Conservation (phyloP, 2,797 vertebrate genomes). For the Alosa sapidissima region DNA sequence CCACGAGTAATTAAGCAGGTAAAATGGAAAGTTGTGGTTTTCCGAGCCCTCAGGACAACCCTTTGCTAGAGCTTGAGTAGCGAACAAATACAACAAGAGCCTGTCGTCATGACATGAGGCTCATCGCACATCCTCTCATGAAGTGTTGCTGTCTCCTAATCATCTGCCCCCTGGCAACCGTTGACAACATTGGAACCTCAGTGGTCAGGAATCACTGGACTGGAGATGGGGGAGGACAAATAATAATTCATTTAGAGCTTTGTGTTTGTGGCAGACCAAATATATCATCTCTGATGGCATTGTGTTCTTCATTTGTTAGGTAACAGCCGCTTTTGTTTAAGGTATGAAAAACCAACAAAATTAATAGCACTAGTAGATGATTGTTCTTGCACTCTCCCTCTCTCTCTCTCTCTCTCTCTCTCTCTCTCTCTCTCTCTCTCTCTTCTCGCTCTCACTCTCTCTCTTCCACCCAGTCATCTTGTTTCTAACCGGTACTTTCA, state of each 20-base stretch:
- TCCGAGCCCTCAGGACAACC: background rate
- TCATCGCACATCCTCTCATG: constrained; percentile 33
- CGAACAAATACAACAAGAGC: constrained; percentile 32
- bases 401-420: background rate
- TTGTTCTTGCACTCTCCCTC: background rate
- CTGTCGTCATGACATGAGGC: constrained; percentile 44
- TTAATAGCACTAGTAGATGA: background rate
- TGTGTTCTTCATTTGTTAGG: background rate
- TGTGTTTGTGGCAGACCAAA: background rate
- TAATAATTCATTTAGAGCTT: constrained; percentile 21
- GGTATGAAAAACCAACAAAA: background rate
- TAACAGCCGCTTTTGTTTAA: background rate
- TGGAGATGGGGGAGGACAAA: constrained; percentile 28
- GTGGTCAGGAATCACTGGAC: constrained; percentile 30
- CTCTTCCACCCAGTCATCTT: background rate
- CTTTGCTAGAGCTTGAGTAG: constrained; percentile 33
- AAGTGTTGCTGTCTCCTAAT: constrained; percentile 41
- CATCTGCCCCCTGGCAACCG: constrained; percentile 48
- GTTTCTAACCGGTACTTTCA: background rate
- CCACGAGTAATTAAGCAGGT: constrained; percentile 31
- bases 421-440: constrained; percentile 13
- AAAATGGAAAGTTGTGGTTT: constrained; percentile 37
- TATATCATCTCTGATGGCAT: background rate
- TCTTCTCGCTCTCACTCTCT: background rate
- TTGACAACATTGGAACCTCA: constrained; percentile 45